Evolutionary conservation across 1,140 invertebrate species (phyloP).

Genomic region (Drosophila miranda): DNA sequence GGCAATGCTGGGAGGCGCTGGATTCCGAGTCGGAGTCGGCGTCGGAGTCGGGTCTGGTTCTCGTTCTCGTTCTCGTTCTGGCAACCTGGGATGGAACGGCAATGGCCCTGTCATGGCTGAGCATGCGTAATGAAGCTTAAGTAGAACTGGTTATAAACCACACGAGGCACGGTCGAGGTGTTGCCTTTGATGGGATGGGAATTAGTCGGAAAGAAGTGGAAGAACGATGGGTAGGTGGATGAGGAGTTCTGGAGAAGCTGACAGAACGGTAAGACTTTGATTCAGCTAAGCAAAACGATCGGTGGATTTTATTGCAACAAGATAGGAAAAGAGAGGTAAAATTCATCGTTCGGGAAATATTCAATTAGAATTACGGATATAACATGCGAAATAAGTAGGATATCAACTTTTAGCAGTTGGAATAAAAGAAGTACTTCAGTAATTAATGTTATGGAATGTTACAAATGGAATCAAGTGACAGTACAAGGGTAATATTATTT

Average conservation of each 20-base stretch:
- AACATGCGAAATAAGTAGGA: no score
- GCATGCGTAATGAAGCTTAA: conserved; percentile 79
- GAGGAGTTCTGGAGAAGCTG: conserved; percentile 4
- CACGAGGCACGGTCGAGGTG: conserved; percentile 18
- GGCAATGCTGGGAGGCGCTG: conserved; percentile 30
- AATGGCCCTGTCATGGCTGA: conserved; percentile 73
- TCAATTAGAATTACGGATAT: no score
- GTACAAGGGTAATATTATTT: no score
- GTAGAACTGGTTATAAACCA: conserved; percentile 75
- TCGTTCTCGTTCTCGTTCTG: conserved; percentile 4
- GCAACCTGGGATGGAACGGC: conserved; percentile 44
- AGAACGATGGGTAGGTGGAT: neutral
- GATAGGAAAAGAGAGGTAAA: neutral
- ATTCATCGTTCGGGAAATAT: no score
- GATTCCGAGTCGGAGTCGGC: conserved; percentile 1
- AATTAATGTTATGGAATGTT: no score
- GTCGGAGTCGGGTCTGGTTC: conserved; percentile 14
- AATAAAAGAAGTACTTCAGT: no score
- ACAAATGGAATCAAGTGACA: no score
- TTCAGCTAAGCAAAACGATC: conserved; percentile 23
- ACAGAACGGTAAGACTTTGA: conserved; percentile 22
- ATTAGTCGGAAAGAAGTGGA: conserved; percentile 14
- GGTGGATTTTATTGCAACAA: neutral
- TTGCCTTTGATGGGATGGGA: conserved; percentile 13
- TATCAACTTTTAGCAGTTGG: no score